A percentile compares a stretch with the other conserved stretches of the same genome.
Evolutionary conservation across 2,113 vertebrate genomes (phyloP).

Genomic region (Brachypodius melanocephalos): DNA sequence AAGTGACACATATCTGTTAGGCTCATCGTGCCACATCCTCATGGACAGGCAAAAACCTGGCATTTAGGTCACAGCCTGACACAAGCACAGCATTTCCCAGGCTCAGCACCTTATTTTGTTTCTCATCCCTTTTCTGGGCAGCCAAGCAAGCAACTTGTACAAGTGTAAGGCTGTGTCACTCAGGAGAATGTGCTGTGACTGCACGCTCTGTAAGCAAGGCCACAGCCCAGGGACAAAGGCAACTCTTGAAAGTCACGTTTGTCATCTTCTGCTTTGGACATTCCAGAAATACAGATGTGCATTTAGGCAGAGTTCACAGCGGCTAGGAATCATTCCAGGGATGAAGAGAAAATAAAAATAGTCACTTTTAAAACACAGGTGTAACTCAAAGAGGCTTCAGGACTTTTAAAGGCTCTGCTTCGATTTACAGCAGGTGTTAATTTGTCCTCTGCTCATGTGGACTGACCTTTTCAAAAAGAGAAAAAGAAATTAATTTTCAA

Average conservation of each 20-base stretch:
- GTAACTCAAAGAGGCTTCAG: background rate
- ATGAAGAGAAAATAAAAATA: background rate
- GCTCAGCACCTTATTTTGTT: constrained; percentile 38
- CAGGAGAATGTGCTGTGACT: background rate
- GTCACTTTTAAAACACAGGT: background rate
- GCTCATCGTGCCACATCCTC: background rate
- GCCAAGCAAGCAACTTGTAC: constrained; percentile 33
- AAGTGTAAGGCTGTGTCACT: constrained; percentile 17
- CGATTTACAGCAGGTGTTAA: background rate
- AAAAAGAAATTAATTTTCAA: background rate
- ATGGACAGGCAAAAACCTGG: background rate
- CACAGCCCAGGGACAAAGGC: background rate
- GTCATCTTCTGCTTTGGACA: background rate
- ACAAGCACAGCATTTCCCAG: background rate
- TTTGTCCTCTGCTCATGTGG: background rate
- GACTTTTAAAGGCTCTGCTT: background rate
- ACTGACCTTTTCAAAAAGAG: background rate
- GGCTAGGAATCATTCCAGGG: background rate
- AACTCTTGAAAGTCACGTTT: background rate
- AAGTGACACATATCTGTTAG: background rate
- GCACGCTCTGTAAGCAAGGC: background rate
- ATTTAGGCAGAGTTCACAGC: background rate
- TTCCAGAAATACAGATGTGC: background rate
- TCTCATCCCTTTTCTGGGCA: constrained; percentile 14
- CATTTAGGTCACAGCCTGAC: background rate